Percentiles rank a stretch among this genome's conserved stretches.
Evolutionary conservation across 1,140 invertebrate species (phyloP).

Genomic region (Artemia franciscana): DNA sequence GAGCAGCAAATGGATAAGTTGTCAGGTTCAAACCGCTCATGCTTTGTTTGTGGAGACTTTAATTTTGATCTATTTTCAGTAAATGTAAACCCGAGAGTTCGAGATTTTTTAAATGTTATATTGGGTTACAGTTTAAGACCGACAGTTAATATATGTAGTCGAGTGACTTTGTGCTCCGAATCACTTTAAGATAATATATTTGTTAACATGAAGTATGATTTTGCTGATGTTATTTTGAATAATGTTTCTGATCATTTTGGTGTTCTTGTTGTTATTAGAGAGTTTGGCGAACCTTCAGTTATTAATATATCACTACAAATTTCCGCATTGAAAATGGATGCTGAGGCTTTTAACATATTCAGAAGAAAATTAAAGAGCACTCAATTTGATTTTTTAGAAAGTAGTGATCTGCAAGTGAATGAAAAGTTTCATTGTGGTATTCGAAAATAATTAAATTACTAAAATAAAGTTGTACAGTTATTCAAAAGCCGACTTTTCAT

Average conservation of each 20-base stretch:
- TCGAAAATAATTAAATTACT: not conserved
- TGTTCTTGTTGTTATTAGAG: not conserved
- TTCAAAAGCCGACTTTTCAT: not conserved
- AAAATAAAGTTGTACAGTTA: not conserved
- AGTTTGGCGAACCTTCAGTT: not conserved
- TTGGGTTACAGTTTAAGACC: not conserved
- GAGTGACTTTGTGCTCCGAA: not conserved
- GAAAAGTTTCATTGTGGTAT: not conserved
- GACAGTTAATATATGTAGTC: not conserved
- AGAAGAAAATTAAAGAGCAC: not conserved
- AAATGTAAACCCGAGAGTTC: not conserved
- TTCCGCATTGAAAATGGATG: not conserved
- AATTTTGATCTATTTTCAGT: not conserved
- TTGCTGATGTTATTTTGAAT: not conserved
- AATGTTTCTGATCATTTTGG: not conserved
- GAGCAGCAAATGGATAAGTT: not conserved
- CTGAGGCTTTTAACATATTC: not conserved
- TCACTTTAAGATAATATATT: not conserved
- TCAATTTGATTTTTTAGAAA: not conserved
- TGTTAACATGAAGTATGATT: not conserved
- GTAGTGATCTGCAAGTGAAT: not conserved
- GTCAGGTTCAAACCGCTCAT: not conserved
- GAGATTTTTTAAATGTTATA: not conserved
- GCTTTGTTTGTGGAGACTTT: not conserved
- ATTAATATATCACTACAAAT: not conserved